Evolutionary conservation across 1,140 invertebrate species (phyloP).

Genomic region (Zeugodacus cucurbitae): DNA sequence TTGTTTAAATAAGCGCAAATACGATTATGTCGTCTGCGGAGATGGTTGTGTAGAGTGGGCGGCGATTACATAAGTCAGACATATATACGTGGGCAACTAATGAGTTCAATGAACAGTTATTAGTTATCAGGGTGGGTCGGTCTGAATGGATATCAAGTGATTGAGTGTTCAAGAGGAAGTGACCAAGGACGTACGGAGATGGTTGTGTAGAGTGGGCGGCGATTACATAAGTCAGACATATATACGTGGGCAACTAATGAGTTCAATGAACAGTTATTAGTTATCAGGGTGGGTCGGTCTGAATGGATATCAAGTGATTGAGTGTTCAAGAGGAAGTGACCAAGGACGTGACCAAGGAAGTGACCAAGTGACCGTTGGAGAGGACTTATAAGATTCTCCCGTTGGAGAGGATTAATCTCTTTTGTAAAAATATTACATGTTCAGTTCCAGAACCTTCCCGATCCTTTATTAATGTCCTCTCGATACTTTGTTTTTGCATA

Average conservation of each 20-base stretch:
- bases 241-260: background rate
- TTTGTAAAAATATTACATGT: no score
- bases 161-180: background rate
- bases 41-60: background rate
- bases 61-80: background rate
- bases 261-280: background rate
- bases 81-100: background rate
- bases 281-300: background rate
- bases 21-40: constrained; percentile 4
- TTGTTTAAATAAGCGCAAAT: constrained; percentile 32
- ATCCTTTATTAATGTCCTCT: no score
- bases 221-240: background rate
- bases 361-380: no score
- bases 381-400: no score
- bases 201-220: background rate
- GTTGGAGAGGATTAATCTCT: no score
- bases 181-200: no score
- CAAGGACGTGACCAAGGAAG: no score
- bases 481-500: no score
- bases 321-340: no score
- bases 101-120: background rate
- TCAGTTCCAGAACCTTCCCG: no score
- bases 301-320: background rate
- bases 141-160: background rate
- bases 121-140: background rate